These are phyloP conservation scores for Synanthedon vespiformis DNA, from an alignment of 2,888 invertebrate genomes.

Conservation along the genomic window DNA sequence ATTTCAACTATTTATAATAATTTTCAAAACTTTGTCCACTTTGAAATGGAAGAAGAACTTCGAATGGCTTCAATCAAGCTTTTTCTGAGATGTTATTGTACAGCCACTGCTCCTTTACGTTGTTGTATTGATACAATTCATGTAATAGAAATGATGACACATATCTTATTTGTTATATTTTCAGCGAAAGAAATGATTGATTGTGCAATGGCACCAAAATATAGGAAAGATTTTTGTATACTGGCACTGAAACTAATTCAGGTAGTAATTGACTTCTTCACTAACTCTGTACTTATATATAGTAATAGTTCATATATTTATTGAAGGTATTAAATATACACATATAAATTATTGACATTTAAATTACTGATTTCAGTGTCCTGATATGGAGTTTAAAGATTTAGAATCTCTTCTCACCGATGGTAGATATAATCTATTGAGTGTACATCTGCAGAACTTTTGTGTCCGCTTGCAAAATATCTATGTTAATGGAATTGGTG, in stretches of 20 bases:
- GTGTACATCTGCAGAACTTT: constrained; percentile 70
- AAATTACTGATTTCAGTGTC: constrained; percentile 65
- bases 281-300: background rate
- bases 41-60: too few species aligned
- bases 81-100: too few species aligned
- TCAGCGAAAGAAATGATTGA: constrained; percentile 66
- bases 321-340: too few species aligned
- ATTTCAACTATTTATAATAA: too few species aligned
- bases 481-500: constrained; percentile 73
- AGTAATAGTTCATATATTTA: too few species aligned
- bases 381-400: constrained; percentile 80
- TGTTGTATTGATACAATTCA: too few species aligned
- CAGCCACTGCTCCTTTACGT: too few species aligned
- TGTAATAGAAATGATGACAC: too few species aligned
- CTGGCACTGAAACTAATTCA: constrained; percentile 83
- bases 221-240: constrained; percentile 84
- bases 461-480: constrained; percentile 71
- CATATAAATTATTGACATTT: too few species aligned
- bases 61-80: too few species aligned
- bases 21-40: too few species aligned
- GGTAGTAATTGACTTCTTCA: constrained; percentile 56
- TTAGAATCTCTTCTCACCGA: constrained; percentile 74
- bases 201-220: constrained; percentile 65
- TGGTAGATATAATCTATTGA: constrained; percentile 69
- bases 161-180: constrained; percentile 17